A percentile compares a stretch with the other conserved stretches of the same genome.
These are phyloP conservation scores for Netelia virgata DNA, from an alignment of 2,888 invertebrate species.

Conservation along the genomic window DNA sequence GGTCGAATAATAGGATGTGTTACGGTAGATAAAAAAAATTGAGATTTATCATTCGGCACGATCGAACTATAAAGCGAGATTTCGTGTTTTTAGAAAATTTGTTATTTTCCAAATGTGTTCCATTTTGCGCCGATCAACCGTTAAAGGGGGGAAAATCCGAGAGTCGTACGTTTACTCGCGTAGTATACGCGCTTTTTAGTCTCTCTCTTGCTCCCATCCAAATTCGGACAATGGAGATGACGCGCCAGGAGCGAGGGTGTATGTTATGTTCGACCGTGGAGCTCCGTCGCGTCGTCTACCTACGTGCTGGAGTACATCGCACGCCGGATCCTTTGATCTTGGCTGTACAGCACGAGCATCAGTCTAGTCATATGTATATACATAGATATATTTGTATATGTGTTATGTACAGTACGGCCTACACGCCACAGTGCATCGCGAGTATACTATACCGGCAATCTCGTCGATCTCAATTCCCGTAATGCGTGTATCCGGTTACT, in stretches of 20 bases:
- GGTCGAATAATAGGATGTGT: too few relatives aligned
- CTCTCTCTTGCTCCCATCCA: not conserved
- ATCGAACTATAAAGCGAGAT: too few relatives aligned
- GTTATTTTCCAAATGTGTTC: too few relatives aligned
- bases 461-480: conserved; percentile 45
- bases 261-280: not conserved
- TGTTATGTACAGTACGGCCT: not conserved
- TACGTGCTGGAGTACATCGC: conserved; percentile 8
- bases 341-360: conserved; percentile 13
- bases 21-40: too few relatives aligned
- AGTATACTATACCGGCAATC: conserved; percentile 12
- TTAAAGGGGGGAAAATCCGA: too few relatives aligned
- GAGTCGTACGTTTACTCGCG: too few relatives aligned
- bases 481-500: conserved; percentile 26
- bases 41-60: too few relatives aligned
- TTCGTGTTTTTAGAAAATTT: too few relatives aligned
- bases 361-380: not conserved
- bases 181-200: too few relatives aligned
- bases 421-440: not conserved
- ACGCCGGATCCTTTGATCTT: conserved; percentile 77
- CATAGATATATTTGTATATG: not conserved
- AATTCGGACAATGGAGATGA: conserved; percentile 2
- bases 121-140: too few relatives aligned
- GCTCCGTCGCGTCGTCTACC: not conserved
- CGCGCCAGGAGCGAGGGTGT: not conserved